Conservation (phyloP, 2,797 vertebrate species). For the Hozukius guyotensis region DNA sequence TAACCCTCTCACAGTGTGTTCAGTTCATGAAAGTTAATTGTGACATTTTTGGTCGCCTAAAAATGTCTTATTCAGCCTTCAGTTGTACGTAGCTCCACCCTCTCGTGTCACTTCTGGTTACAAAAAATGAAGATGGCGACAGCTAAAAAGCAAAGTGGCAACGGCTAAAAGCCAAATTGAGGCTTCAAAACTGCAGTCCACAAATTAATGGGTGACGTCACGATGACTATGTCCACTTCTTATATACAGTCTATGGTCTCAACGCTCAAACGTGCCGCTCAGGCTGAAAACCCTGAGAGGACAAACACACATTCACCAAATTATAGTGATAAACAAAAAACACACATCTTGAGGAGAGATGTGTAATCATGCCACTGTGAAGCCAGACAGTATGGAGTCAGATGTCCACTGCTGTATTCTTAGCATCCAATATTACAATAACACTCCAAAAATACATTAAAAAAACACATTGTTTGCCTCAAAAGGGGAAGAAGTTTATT, state of each 20-base stretch:
- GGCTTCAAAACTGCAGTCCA: too few species aligned
- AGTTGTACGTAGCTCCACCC: too few species aligned
- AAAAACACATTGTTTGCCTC: slow-evolving; percentile 54
- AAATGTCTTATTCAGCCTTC: too few species aligned
- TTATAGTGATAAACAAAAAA: slow-evolving; percentile 71
- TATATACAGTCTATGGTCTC: neutral
- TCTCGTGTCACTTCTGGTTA: too few species aligned
- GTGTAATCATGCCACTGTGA: slow-evolving; percentile 63
- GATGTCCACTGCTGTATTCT: slow-evolving; percentile 32
- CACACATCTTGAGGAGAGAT: slow-evolving; percentile 55
- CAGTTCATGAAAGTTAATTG: too few species aligned
- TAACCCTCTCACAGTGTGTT: too few species aligned
- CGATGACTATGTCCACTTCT: neutral
- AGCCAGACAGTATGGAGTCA: slow-evolving; percentile 59
- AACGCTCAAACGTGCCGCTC: slow-evolving; percentile 18
- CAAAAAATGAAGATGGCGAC: too few species aligned
- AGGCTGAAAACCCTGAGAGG: slow-evolving; percentile 24
- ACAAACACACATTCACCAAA: slow-evolving; percentile 54
- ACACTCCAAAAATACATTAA: slow-evolving; percentile 34
- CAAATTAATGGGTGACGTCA: too few species aligned
- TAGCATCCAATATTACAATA: slow-evolving; percentile 33
- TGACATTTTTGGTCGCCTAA: too few species aligned
- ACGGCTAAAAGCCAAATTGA: too few species aligned
- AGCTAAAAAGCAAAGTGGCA: too few species aligned
- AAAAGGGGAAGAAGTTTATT: neutral